Evolutionary conservation across 2,797 vertebrate species (phyloP), one percentile per base, ranked within the genome.

Genomic region (Hafferia zeledoni): DNA sequence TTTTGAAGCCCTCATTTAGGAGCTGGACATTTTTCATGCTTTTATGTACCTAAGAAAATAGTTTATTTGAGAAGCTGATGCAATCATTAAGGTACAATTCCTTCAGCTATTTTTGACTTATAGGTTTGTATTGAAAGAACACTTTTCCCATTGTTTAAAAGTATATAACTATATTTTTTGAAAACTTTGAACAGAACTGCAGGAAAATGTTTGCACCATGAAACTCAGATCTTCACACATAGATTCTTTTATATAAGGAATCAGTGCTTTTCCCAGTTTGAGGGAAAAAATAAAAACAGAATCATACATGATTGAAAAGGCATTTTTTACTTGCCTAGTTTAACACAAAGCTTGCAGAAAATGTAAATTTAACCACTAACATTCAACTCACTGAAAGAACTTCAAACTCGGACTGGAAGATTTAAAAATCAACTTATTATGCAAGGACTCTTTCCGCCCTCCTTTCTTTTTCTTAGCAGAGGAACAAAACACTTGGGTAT

Each of bases 341-440:
- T 87, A 82, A 87, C 52, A 92, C 30, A 84, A 86, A 79, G 37
- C 86, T 93, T 30, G 31, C 47, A 85, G 49, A 93, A 94, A 90
- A 94, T 93, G 81, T 79, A 87, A 80, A 95, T 93, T 92, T 94
- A 57, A 71, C 81, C 70, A 83, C 65, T 81, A 82, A 64, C 50
- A 71, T 94, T 94, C 43, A 77, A 44, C 47, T 83, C 50, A n/a
- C 20, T 94, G 75, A 90, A 93, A 89, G n/a, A 84, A 76, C 88
- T 84, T 95, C 81, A 87, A 90, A 96, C 44, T 76, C 3, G 3
- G 87, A 74, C 77, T 91, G 67, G 70, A 91, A 67, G 68, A 87
- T 90, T 94, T 95, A 56, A 93, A 89, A 87, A 91, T 69, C 64
- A 69, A 76, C 35, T 89, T 85, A 43, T 15, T 76, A 84, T 77